A percentile compares a stretch with the other conserved stretches of the same genome.
Conservation (phyloP, 2,797 vertebrate species). For the Petrocephalus sullivani region DNA sequence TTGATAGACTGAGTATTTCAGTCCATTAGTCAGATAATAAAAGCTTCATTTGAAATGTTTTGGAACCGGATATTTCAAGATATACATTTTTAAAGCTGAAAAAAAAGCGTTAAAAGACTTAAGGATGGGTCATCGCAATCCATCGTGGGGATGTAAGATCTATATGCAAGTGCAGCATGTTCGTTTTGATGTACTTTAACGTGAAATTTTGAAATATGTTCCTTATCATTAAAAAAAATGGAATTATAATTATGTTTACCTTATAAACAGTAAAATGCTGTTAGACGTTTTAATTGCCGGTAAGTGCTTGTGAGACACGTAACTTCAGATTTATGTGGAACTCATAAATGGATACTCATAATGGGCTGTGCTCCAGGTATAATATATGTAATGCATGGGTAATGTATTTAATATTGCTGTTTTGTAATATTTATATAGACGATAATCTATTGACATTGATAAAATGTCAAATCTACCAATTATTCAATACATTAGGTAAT, state of each 20-base stretch:
- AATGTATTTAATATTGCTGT: neutral
- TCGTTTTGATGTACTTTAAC: neutral
- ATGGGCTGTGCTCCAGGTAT: neutral
- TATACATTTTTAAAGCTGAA: conserved; percentile 1
- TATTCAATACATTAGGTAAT: neutral
- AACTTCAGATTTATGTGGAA: neutral
- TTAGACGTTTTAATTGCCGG: neutral
- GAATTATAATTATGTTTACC: neutral
- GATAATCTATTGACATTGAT: neutral
- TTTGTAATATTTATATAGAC: neutral
- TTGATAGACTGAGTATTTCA: conserved; percentile 1
- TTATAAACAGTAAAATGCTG: neutral
- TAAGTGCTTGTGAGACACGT: neutral
- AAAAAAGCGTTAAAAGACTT: conserved; percentile 3
- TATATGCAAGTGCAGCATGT: neutral
- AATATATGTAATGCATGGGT: neutral
- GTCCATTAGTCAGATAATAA: conserved; percentile 2
- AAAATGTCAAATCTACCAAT: neutral
- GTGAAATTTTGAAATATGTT: neutral
- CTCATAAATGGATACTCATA: neutral
- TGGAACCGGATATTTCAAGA: conserved; percentile 10
- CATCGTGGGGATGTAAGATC: conserved; percentile 7
- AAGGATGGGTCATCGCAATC: neutral
- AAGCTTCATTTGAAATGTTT: neutral
- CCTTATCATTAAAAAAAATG: neutral